Conservation (phyloP, 64 coral and sea anemone species). For the Pachyseris speciosa region DNA sequence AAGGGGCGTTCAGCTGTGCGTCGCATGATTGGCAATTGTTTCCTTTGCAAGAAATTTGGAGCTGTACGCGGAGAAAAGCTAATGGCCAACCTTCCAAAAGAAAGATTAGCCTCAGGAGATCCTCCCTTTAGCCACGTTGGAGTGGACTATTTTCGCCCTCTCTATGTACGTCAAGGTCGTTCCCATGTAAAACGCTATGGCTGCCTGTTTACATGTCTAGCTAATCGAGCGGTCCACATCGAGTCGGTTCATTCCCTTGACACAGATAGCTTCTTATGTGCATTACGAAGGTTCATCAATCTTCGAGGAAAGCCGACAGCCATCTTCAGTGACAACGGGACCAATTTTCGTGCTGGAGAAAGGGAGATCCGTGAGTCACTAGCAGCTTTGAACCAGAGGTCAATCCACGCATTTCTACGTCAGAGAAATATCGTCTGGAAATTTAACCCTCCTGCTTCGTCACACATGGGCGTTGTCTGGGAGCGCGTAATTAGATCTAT, state of each 20-base stretch:
- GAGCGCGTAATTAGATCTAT: neutral
- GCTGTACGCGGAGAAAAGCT: neutral
- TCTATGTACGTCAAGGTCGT: neutral
- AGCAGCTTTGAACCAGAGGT: neutral
- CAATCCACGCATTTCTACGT: neutral
- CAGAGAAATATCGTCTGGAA: slow-evolving; percentile 3
- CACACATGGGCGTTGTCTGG: neutral
- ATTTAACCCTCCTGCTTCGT: neutral
- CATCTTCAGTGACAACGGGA: slow-evolving; percentile 9
- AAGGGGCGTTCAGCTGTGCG: slow-evolving; percentile 24
- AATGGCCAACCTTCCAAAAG: slow-evolving; percentile 4
- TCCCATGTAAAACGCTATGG: neutral
- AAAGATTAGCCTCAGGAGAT: neutral
- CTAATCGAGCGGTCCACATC: slow-evolving; percentile 9
- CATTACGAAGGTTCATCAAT: neutral
- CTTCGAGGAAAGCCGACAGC: neutral
- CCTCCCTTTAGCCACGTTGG: too few species aligned
- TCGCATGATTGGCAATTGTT: neutral
- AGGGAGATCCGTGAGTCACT: neutral
- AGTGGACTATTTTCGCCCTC: neutral
- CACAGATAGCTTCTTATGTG: neutral
- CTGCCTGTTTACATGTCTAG: neutral
- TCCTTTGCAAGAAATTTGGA: neutral
- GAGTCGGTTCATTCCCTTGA: slow-evolving; percentile 8
- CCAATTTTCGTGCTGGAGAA: too few species aligned